Evolutionary conservation across 2,113 vertebrate genomes (phyloP).

Genomic region (Oostethus manadensis): DNA sequence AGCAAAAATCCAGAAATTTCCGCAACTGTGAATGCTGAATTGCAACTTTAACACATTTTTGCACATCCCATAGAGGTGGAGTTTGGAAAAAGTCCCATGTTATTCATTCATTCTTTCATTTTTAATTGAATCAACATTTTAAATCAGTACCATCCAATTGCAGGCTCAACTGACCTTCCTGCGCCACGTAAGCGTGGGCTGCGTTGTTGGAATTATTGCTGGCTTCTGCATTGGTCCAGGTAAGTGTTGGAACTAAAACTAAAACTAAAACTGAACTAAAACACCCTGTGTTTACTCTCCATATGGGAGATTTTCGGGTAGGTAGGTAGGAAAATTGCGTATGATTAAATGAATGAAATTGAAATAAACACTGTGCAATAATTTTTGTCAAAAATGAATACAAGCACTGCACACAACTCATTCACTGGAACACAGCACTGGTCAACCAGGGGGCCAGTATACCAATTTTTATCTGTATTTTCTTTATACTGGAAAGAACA

Average conservation of each 20-base stretch:
- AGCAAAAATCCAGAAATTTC: too few species aligned
- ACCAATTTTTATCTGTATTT: too few species aligned
- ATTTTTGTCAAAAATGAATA: not conserved
- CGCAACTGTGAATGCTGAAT: too few species aligned
- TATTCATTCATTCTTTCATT: too few species aligned
- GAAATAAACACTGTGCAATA: not conserved
- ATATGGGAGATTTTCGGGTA: too few species aligned
- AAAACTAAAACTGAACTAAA: not conserved
- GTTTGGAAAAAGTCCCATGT: too few species aligned
- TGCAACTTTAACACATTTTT: too few species aligned
- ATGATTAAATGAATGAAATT: too few species aligned
- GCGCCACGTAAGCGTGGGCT: slow-evolving; percentile 76
- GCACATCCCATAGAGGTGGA: too few species aligned
- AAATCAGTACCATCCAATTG: slow-evolving; percentile 7
- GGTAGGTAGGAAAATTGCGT: too few species aligned
- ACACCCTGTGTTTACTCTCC: not conserved
- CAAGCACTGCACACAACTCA: not conserved
- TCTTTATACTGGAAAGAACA: too few species aligned
- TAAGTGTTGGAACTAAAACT: slow-evolving; percentile 52
- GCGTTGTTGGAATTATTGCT: slow-evolving; percentile 83
- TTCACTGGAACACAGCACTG: not conserved
- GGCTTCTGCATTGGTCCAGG: slow-evolving; percentile 91
- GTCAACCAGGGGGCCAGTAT: not conserved
- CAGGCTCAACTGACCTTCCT: slow-evolving; percentile 73
- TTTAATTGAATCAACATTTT: too few species aligned